Evolutionary conservation across 2,888 invertebrate genomes (phyloP), one percentile per base, ranked within the genome.

Genomic region (Alloscopus bannaensis): DNA sequence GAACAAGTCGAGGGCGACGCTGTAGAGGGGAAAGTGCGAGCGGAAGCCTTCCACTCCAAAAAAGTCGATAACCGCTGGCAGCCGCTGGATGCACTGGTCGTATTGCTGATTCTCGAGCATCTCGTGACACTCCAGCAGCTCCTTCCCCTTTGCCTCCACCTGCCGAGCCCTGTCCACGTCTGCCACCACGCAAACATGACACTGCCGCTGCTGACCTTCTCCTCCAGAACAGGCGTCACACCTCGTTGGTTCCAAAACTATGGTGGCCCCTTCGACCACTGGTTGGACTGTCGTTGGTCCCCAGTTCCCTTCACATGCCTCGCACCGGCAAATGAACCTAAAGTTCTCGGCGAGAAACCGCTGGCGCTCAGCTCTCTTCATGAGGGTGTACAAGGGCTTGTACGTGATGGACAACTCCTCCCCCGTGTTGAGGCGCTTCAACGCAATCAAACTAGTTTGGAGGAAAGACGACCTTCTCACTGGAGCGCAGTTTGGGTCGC

Each of bases 391-490:
- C 2, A 78, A 47, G 0, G 84, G 82, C 42, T 84, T 85, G 59
- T 86, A 86, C 0, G 83, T 82, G 6, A 86, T 84, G n/a, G 59
- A 66, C 3, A 86, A 45, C 68, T 86, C 86, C 11, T 85, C 83
- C 0, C 84, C 84, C 16, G 68, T 26, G 2, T 71, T 52, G 11
- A 86, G 47, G 62, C 47, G 65, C 28, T 64, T 77, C 16, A 84
- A 26, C 20, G 82, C 66, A 0, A 86, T 28, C 4, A 85, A 28
- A 16, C 80, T 70, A 4, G 83, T 83, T 29, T 60, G 16, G 8
- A 78, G 50, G n/a, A 65, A 36, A 18, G 71, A 31, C 6, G 68
- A 66, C 31, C 65, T 75, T 31, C 80, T 78, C 3, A 83, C 73
- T 26, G 80, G 81, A 16, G 79, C 70, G 16, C 82, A 82, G 57